Percentiles rank a stretch among this genome's conserved stretches.
Conservation (phyloP, 2,113 vertebrate species). For the Ahaetulla prasina region DNA sequence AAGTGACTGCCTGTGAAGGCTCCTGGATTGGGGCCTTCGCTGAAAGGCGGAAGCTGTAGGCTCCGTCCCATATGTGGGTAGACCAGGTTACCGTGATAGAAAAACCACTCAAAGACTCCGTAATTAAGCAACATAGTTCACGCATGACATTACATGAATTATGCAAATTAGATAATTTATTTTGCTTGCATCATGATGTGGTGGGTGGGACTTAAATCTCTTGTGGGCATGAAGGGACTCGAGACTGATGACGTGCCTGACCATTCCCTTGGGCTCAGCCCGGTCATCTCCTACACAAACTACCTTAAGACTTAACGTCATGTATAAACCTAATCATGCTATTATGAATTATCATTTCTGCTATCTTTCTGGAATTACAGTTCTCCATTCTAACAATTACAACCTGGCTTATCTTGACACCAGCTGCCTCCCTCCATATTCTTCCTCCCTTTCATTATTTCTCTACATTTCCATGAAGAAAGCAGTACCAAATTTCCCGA, state of each 20-base stretch:
- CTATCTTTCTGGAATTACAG: neutral
- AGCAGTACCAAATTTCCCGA: neutral
- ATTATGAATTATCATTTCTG: neutral
- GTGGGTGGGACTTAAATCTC: no score
- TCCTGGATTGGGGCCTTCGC: no score
- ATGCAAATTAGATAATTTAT: neutral
- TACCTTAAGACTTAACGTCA: neutral
- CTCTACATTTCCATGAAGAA: neutral
- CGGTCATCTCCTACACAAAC: neutral
- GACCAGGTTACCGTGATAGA: no score
- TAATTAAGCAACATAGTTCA: neutral
- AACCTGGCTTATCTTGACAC: neutral
- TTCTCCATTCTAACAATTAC: neutral
- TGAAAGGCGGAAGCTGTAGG: no score
- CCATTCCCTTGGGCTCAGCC: no score
- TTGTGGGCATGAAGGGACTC: no score
- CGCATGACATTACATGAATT: neutral
- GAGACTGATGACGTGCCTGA: no score
- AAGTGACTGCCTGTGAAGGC: no score
- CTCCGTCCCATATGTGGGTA: no score
- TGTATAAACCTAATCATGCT: neutral
- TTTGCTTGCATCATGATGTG: neutral
- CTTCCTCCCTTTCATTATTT: neutral
- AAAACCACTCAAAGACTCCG: no score
- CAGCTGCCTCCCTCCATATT: neutral